A percentile compares a stretch with the other conserved stretches of the same genome.
Evolutionary conservation across 2,888 invertebrate species (phyloP).

Genomic region (Mystacides longicornis): DNA sequence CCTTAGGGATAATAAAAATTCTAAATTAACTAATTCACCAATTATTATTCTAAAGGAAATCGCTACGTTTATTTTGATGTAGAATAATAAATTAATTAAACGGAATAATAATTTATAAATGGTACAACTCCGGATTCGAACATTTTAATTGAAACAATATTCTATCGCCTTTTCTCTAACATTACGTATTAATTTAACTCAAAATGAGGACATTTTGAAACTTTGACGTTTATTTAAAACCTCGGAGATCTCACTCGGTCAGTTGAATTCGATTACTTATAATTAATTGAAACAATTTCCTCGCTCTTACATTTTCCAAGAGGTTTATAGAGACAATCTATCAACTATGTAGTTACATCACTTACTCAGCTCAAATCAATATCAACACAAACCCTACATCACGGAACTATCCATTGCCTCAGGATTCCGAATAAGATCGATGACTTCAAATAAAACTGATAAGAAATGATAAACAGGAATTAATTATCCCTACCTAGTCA

Average conservation of each 20-base stretch:
- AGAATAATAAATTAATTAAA: background rate
- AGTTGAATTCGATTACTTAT: background rate
- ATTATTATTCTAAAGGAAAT: background rate
- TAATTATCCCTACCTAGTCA: too few species aligned
- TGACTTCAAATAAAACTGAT: background rate
- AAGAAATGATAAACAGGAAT: too few species aligned
- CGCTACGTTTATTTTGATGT: background rate
- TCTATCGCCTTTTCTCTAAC: background rate
- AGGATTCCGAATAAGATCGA: background rate
- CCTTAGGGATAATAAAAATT: too few species aligned
- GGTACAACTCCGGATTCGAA: background rate
- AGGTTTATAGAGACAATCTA: background rate
- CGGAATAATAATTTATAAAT: background rate
- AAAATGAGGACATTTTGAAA: background rate
- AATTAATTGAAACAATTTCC: constrained; percentile 1
- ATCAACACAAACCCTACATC: too few species aligned
- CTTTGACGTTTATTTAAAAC: background rate
- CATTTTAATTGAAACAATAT: background rate
- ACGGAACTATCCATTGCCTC: background rate
- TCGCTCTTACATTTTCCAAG: background rate
- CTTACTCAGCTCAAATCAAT: background rate
- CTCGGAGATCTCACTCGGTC: constrained; percentile 1
- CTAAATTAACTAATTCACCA: background rate
- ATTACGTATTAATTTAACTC: background rate
- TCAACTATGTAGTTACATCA: background rate